Evolutionary conservation across 1,140 invertebrate species (phyloP), one percentile per base, ranked within the genome.

Genomic region (Trigoniulus corallinus): DNA sequence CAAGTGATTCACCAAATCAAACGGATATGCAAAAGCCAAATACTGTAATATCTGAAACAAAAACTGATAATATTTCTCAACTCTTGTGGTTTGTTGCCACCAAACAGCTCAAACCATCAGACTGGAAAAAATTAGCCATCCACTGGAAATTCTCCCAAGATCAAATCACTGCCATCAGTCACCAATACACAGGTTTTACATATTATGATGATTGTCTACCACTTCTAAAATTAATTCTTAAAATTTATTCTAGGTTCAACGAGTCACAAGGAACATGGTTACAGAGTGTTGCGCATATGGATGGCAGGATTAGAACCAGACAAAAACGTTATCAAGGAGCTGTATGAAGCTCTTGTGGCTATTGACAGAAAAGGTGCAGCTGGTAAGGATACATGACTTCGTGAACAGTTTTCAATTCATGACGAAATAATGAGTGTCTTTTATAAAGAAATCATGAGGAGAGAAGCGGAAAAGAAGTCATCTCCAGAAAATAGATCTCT

Each of bases 191-290:
- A 52, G 79, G 79, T 81, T n/a, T 67, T n/a, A n/a, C n/a, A n/a
- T n/a, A n/a, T n/a, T 13, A 37, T 20, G 26, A 15, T 57, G 20
- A 13, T 41, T 46, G 34, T 47, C 13, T 50, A n/a, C n/a, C n/a
- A n/a, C n/a, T 15, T 34, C 15, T 7, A 15, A 34, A 34, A 34
- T 34, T 34, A 34, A 34, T 34, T 34, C 15, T 7, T 7, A 34
- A 7, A 15, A 7, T 34, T 34, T 15, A 45, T 50, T 48, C 1
- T 63, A 81, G 80, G 80, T 57, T 68, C 76, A 20, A 71, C 72
- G n/a, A 82, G 80, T 61, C 80, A 80, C 63, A 81, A 81, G 61
- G 79, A 82, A 59, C 81, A 83, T 57, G 77, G 79, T 37, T 81
- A 74, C 58, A 67, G 80, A 39, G 73, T 82, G 70, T 63, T 81